Base-by-base conservation (phyloP, 2,888 invertebrate genomes). In the Sarcophaga rosellei region DNA sequence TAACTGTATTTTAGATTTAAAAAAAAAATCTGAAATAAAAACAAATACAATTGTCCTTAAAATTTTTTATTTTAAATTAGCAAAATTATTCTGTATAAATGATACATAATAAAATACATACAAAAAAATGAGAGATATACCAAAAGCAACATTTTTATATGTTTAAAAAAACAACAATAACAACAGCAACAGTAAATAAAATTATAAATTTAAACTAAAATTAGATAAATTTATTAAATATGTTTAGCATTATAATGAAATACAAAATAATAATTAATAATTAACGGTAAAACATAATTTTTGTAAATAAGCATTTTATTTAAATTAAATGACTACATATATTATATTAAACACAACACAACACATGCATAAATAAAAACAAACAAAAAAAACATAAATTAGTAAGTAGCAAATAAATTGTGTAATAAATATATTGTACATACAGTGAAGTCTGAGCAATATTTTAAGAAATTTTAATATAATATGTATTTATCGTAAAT, bases 381-480 rank as follows among this genome's bases (percentile, higher is more conserved):
- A 23, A 21, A 63, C 4, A 8, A 21, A 62, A 45, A 45, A 45
- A 21, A 62, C 8, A n/a, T n/a, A 21, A 45, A 25, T 45, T 65
- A 35, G 23, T 15, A 65, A 45, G 15, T 62, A 47, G 11, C 57
- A 66, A 8, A 63, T 63, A 10, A 23, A 68, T 76, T 17, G 53
- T 17, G 53, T 53, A 53, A 53, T 53, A 53, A 53, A 53, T 53
- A 12, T 53, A 53, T 53, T 53, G 59, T 76, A 69, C 20, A 70
- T 53, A 78, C 23, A 53, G 12, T 63, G n/a, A 78, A 78, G 78
- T 78, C 78, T 78, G 78, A 78, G 62, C 69, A 69, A 78, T 78
- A 70, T 70, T 70, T 25, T 70, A 78, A 78, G 69, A 70, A 47
- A 61, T 4, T 47, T 69, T 69, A 57, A 65, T n/a, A 17, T 45